phyloP scores from a whole-genome alignment of 2,888 invertebrate genomes.

The Lasioglossum oenotherae region DNA sequence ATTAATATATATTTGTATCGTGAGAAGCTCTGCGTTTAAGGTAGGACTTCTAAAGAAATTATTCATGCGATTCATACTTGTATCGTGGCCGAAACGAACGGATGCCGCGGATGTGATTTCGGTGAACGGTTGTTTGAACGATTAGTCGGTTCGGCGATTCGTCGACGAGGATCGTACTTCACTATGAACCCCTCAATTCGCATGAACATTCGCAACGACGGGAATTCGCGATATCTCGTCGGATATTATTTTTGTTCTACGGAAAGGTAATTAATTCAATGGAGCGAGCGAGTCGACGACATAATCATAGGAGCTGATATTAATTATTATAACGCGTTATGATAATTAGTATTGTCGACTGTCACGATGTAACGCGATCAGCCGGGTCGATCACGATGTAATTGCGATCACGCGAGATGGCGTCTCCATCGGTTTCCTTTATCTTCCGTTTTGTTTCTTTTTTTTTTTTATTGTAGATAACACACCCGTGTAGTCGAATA shows the following conservation, averaged over 20 bases:
- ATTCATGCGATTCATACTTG: neutral
- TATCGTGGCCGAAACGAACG: neutral
- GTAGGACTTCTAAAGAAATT: neutral
- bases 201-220: neutral
- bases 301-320: constrained; percentile 39
- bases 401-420: constrained; percentile 25
- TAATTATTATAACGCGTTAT: constrained; percentile 44
- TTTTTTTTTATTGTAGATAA: constrained; percentile 74
- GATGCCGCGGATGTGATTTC: neutral
- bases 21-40: neutral
- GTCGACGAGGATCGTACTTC: constrained; percentile 2
- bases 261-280: constrained; percentile 47
- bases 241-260: constrained; percentile 27
- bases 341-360: constrained; percentile 27
- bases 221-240: constrained; percentile 3
- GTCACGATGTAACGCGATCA: constrained; percentile 19
- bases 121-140: neutral
- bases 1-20: neutral
- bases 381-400: neutral
- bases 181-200: neutral
- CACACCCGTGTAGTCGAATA: constrained; percentile 64
- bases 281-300: constrained; percentile 28
- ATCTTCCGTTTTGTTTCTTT: neutral
- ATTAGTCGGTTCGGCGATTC: neutral
- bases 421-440: neutral